Evolutionary conservation across 2,113 vertebrate genomes (phyloP), one percentile per base, ranked within the genome.

Genomic region (Gadus macrocephalus): DNA sequence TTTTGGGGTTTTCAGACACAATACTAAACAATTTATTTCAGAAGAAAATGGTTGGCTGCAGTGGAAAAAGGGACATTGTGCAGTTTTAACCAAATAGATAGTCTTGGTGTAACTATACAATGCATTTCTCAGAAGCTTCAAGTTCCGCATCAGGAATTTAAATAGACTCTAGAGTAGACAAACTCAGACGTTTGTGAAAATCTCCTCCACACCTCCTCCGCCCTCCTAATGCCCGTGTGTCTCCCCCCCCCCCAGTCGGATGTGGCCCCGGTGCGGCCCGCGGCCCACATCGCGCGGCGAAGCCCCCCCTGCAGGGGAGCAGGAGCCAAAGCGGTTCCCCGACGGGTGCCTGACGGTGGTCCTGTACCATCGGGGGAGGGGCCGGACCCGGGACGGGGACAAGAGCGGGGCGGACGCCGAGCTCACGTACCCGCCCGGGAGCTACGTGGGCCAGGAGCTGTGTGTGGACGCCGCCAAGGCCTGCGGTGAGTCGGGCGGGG

Each of bases 381-480:
- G 56, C 5, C 67, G 38, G 28, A 80, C 59, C 38, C 74, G 90
- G 81, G 71, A 63, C 67, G n/a, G 90, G 87, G n/a, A n/a, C 14
- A 63, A 49, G 42, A 49, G 42, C 53, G 81, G 77, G 27, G 69
- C 76, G 60, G 78, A 79, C 63, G 85, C 89, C 53, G 82, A 80
- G 19, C 89, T 99, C 66, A 86, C 81, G 0, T 96, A 94, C 87
- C 91, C 94, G 67, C 35, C 87, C 22, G 96, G 95, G 64, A 93
- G 97, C 14, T 95, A 97, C 28, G 81, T 94, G 60, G 93, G 92
- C 4, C 96, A 99, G 88, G 96, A 98, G 66, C 91, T 99, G 67
- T 98, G 96, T 53, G 67, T 94, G 74, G 83, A 82, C 70, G 95
- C 95, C 67, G 95, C 95, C 70, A 96, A 94, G 91, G 91, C 93